Conservation (phyloP, 2,113 vertebrate genomes). For the Dendrocopos noguchii region DNA sequence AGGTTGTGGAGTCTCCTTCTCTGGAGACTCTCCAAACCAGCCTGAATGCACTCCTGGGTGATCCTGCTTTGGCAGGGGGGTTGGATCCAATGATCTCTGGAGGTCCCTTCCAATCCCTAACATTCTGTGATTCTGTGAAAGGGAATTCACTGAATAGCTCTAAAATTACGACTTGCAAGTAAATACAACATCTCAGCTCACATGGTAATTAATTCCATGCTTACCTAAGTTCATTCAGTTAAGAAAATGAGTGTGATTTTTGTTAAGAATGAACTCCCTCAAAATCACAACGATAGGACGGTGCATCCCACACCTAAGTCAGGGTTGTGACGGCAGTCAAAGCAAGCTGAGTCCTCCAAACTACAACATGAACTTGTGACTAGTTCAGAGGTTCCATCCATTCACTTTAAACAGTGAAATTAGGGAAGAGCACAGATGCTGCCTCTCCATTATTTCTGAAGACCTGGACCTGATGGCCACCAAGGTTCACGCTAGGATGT, state of each 20-base stretch:
- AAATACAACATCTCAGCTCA: background rate
- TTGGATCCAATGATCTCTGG: too few relatives aligned
- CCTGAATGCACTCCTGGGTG: too few relatives aligned
- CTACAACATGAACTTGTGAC: background rate
- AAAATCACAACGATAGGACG: background rate
- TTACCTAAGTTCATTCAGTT: too few relatives aligned
- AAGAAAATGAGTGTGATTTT: background rate
- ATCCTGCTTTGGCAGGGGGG: too few relatives aligned
- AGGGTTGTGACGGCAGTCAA: background rate
- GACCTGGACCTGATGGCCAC: background rate
- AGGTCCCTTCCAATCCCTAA: too few relatives aligned
- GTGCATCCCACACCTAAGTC: accelerated
- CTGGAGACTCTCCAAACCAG: too few relatives aligned
- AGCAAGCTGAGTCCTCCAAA: background rate
- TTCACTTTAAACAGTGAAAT: background rate
- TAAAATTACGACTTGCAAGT: background rate
- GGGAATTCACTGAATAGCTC: background rate
- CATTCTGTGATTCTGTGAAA: background rate
- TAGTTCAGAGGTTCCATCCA: background rate
- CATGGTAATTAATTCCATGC: background rate
- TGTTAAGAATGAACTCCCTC: background rate
- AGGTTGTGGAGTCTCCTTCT: too few relatives aligned
- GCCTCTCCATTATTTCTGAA: background rate
- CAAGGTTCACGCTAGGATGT: background rate
- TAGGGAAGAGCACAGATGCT: background rate